phyloP scores from a whole-genome alignment of 2,888 invertebrate species.

The Leucoma salicis region DNA sequence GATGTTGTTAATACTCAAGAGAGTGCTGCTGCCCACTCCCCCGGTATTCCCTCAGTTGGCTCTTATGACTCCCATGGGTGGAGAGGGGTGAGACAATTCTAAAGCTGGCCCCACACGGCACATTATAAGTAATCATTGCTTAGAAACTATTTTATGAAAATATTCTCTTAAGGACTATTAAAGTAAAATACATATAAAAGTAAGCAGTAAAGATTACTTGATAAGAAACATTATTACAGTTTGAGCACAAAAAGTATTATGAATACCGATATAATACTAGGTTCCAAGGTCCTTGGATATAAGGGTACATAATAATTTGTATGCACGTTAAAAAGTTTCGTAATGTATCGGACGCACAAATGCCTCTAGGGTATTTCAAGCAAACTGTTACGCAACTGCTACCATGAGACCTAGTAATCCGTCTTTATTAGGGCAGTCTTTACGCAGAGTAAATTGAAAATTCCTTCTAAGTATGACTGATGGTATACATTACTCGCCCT shows the following conservation, averaged over 20 bases:
- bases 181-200: constrained; percentile 25
- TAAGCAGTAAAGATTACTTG: constrained; percentile 33
- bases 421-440: constrained; percentile 71
- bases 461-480: constrained; percentile 79
- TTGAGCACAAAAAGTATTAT: constrained; percentile 28
- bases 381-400: constrained; percentile 55
- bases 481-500: constrained; percentile 73
- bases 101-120: too few relatives aligned
- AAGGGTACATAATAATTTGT: constrained; percentile 28
- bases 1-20: too few relatives aligned
- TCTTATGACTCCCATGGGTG: too few relatives aligned
- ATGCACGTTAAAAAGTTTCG: constrained; percentile 19
- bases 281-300: constrained; percentile 20
- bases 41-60: too few relatives aligned
- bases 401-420: constrained; percentile 58
- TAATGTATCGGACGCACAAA: constrained; percentile 25
- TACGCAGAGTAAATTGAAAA: constrained; percentile 76
- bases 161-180: constrained; percentile 30
- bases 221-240: constrained; percentile 32
- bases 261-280: constrained; percentile 28
- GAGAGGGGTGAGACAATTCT: too few relatives aligned
- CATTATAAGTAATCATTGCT: too few relatives aligned
- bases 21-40: too few relatives aligned
- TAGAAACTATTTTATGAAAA: constrained; percentile 21
- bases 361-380: constrained; percentile 30